Conservation (phyloP, 2,888 invertebrate species). For the Physocephala rufipes region DNA sequence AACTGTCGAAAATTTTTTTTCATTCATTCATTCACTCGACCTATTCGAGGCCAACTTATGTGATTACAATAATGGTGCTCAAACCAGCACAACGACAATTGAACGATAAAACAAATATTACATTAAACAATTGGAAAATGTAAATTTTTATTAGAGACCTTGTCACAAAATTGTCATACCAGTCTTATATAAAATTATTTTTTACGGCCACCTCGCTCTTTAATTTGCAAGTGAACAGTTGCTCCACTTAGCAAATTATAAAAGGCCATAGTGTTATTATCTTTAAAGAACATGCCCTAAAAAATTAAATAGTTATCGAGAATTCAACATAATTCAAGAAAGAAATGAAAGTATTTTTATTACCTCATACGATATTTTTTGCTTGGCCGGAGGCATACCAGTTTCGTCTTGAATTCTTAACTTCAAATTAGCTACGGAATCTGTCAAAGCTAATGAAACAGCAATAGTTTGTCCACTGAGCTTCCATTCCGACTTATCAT, state of each 20-base stretch:
- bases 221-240: conserved; percentile 87
- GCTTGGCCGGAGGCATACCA: conserved; percentile 95
- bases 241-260: conserved; percentile 92
- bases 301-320: conserved; percentile 23
- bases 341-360: neutral
- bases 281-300: conserved; percentile 98
- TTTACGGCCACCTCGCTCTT: conserved; percentile 97
- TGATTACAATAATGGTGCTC: no score
- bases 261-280: conserved; percentile 92
- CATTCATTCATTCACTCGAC: no score
- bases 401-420: conserved; percentile 83
- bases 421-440: conserved; percentile 87
- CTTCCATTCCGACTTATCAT: conserved; percentile 95
- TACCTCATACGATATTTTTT: conserved; percentile 94
- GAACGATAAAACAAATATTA: no score
- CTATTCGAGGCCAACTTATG: no score
- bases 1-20: no score
- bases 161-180: neutral
- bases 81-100: no score
- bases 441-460: conserved; percentile 79
- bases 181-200: conserved; percentile 72
- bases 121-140: neutral
- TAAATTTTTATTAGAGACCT: conserved; percentile 4
- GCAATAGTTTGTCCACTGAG: conserved; percentile 88
- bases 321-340: neutral